phyloP scores from a whole-genome alignment of 2,113 vertebrate genomes.

The Aptenodytes patagonicus region DNA sequence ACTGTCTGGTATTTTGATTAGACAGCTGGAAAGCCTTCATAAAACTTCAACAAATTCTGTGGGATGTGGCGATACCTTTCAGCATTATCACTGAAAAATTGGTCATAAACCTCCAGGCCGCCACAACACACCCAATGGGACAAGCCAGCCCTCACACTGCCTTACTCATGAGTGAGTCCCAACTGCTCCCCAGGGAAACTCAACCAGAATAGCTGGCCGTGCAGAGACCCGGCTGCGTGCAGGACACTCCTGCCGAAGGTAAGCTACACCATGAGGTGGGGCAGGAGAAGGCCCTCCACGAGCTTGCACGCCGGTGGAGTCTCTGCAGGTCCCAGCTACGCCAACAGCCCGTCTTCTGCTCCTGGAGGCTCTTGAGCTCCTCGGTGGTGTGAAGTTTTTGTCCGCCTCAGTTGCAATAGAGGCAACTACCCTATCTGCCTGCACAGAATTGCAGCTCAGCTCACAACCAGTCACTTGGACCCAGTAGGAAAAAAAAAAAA shows the following conservation, averaged over 20 bases:
- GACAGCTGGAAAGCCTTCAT: not conserved
- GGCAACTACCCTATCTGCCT: not conserved
- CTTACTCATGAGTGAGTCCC: too few relatives aligned
- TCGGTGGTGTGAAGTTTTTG: not conserved
- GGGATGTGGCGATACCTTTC: not conserved
- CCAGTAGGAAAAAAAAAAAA: not conserved
- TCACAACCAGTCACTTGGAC: not conserved
- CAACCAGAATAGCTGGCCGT: fast-evolving
- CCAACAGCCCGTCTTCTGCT: not conserved
- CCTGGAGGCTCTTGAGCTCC: not conserved
- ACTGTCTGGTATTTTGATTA: fast-evolving
- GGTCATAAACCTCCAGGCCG: not conserved
- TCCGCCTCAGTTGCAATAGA: fast-evolving
- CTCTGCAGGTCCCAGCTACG: not conserved
- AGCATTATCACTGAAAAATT: not conserved
- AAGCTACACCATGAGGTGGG: not conserved
- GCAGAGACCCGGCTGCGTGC: not conserved
- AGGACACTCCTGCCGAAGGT: not conserved
- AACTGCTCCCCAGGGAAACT: too few relatives aligned
- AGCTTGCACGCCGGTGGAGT: not conserved
- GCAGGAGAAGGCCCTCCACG: not conserved
- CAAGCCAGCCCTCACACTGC: not conserved
- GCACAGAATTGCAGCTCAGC: not conserved
- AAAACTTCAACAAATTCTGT: not conserved
- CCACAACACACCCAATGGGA: fast-evolving